Conservation (phyloP, 2,797 vertebrate species). For the Percopsis omiscomaycus region DNA sequence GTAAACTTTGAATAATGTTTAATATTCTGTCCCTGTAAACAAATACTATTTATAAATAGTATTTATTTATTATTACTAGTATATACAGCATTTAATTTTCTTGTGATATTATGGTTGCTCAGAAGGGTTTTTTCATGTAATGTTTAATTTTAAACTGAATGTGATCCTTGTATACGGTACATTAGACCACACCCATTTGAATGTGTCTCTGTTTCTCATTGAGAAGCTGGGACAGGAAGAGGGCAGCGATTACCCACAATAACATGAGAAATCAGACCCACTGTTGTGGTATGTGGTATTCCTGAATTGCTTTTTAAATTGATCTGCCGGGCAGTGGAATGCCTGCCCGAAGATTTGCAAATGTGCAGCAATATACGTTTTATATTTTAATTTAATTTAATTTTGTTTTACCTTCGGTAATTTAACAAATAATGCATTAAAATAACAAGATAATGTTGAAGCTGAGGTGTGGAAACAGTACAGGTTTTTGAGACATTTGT, state of each 20-base stretch:
- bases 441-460: neutral
- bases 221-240: constrained; percentile 7
- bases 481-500: constrained; percentile 25
- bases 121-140: too few relatives aligned
- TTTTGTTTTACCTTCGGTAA: neutral
- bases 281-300: constrained; percentile 16
- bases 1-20: constrained; percentile 5
- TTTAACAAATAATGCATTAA: neutral
- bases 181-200: neutral
- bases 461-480: neutral
- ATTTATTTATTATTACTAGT: constrained; percentile 3
- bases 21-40: constrained; percentile 3
- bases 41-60: constrained; percentile 19
- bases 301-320: constrained; percentile 7
- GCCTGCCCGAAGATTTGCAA: constrained; percentile 1
- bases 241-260: constrained; percentile 5
- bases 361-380: constrained; percentile 13
- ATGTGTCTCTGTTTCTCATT: constrained; percentile 32
- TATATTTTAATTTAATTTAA: neutral
- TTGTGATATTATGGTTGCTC: too few relatives aligned
- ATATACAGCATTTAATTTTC: too few relatives aligned
- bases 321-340: constrained; percentile 10
- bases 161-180: neutral
- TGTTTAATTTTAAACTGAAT: too few relatives aligned
- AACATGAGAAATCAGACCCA: constrained; percentile 10